A percentile compares a stretch with the other conserved stretches of the same genome.
phyloP scores from a whole-genome alignment of 1,140 invertebrate genomes.

The Drosophila carrolli region DNA sequence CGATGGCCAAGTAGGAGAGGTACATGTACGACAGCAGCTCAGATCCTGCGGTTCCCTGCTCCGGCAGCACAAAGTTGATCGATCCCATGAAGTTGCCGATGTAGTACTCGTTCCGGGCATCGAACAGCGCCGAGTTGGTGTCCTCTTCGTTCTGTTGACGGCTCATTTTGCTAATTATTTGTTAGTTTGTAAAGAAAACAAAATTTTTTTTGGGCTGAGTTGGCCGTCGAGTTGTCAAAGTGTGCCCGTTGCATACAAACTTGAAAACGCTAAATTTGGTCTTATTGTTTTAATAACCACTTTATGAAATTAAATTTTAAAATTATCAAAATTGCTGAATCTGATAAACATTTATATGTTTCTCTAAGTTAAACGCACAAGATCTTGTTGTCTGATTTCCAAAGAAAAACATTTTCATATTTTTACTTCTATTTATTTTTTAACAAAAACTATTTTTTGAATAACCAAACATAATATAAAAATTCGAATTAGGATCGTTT shows the following conservation, averaged over 20 bases:
- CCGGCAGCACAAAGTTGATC: conserved; percentile 81
- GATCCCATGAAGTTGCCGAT: conserved; percentile 84
- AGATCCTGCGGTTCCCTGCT: conserved; percentile 71
- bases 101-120: conserved; percentile 82
- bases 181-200: conserved; percentile 11
- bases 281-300: too few species aligned
- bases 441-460: too few species aligned
- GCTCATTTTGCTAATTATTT: conserved; percentile 58
- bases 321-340: too few species aligned
- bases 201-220: conserved; percentile 52
- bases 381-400: too few species aligned
- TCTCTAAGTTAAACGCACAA: too few species aligned
- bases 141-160: conserved; percentile 78
- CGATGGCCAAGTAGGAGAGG: conserved; percentile 79
- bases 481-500: too few species aligned
- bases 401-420: too few species aligned
- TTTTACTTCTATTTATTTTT: too few species aligned
- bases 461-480: too few species aligned
- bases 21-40: conserved; percentile 82
- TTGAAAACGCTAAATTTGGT: background rate
- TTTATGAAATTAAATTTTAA: too few species aligned
- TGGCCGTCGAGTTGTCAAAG: conserved; percentile 52
- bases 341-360: too few species aligned
- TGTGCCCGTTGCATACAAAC: background rate
- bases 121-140: conserved; percentile 73